Evolutionary conservation across 2,888 invertebrate genomes (phyloP).

Genomic region (Agapetus fuscipes): DNA sequence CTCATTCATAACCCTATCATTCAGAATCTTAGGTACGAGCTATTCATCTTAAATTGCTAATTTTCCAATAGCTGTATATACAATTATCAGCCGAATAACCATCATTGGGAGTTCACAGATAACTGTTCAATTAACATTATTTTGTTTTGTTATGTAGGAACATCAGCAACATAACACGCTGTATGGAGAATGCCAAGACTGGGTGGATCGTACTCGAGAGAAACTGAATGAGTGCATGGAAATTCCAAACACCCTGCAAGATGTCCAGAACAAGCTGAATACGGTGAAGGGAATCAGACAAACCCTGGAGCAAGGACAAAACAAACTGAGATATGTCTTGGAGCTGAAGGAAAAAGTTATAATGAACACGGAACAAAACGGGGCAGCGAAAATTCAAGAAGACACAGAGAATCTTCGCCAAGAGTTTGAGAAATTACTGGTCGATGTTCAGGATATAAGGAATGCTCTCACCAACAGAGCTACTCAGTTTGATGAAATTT

Average conservation of each 20-base stretch:
- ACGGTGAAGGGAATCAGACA: constrained; percentile 82
- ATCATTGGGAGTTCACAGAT: no score
- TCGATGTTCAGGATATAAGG: constrained; percentile 70
- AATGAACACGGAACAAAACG: constrained; percentile 83
- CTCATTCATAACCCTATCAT: no score
- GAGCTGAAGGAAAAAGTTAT: constrained; percentile 90
- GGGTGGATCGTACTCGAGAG: constrained; percentile 84
- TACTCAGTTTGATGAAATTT: constrained; percentile 76
- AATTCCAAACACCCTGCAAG: constrained; percentile 69
- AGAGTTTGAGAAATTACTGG: constrained; percentile 81
- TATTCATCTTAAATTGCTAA: no score
- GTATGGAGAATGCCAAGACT: constrained; percentile 89
- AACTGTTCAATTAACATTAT: no score
- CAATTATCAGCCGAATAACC: no score
- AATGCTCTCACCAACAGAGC: constrained; percentile 66
- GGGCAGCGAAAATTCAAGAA: constrained; percentile 82
- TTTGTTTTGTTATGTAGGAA: constrained; percentile 44
- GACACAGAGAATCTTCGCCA: constrained; percentile 81
- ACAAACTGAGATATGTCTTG: constrained; percentile 70
- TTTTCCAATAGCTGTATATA: no score
- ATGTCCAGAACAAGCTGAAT: constrained; percentile 78
- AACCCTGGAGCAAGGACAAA: constrained; percentile 86
- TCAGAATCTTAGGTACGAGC: no score
- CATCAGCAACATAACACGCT: constrained; percentile 89
- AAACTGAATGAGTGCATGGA: constrained; percentile 74